Evolutionary conservation across 1,140 invertebrate genomes (phyloP).

Genomic region (Microplitis mediator): DNA sequence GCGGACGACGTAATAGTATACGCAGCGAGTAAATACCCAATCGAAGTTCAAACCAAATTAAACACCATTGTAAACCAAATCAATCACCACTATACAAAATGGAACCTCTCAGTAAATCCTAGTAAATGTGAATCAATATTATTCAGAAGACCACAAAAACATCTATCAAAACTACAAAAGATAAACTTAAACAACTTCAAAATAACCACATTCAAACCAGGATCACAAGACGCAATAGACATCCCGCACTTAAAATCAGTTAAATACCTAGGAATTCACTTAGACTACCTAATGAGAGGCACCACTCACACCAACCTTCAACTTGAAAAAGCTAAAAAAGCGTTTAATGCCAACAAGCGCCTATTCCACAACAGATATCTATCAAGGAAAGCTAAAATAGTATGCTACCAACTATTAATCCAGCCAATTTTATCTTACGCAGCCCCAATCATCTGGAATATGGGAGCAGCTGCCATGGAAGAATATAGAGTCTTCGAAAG

Average conservation of each 20-base stretch:
- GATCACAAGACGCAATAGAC: neutral
- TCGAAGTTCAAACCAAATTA: neutral
- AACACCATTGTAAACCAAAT: neutral
- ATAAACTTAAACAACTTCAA: neutral
- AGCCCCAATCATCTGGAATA: conserved; percentile 9
- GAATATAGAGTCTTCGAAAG: neutral
- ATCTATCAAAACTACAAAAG: neutral
- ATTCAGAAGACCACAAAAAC: neutral
- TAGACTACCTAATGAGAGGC: neutral
- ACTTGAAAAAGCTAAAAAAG: neutral
- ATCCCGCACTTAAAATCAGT: neutral
- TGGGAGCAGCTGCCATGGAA: neutral
- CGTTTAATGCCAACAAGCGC: neutral
- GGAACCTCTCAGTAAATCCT: neutral
- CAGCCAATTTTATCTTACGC: conserved; percentile 5
- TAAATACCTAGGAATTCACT: conserved; percentile 14
- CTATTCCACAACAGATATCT: conserved; percentile 2
- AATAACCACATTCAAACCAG: neutral
- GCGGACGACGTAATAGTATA: conserved; percentile 15
- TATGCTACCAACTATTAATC: conserved; percentile 9
- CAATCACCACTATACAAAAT: neutral
- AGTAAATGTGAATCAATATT: neutral
- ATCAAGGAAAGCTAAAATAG: conserved; percentile 9
- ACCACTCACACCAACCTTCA: neutral
- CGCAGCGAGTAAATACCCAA: neutral